These are phyloP conservation scores for Argyrosomus regius DNA, from an alignment of 2,797 vertebrate species.

Conservation along the genomic window DNA sequence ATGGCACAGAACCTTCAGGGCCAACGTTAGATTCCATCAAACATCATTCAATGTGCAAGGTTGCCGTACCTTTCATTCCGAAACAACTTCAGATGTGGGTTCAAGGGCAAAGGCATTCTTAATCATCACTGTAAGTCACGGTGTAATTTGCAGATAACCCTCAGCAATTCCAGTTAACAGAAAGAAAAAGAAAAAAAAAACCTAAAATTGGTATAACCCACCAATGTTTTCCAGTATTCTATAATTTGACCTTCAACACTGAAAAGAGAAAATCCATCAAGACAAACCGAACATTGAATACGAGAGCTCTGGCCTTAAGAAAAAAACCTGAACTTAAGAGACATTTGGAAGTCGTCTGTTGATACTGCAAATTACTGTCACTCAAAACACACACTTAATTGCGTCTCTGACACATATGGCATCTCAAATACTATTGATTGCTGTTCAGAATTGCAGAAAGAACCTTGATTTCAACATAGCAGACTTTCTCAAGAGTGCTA, in stretches of 20 bases:
- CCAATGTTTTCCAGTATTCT: neutral
- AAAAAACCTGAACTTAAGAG: conserved; percentile 17
- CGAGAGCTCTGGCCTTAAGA: conserved; percentile 10
- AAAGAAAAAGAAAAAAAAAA: neutral
- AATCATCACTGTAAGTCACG: conserved; percentile 1
- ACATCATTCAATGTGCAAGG: conserved; percentile 11
- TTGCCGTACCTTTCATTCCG: conserved; percentile 12
- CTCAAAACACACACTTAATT: conserved; percentile 64
- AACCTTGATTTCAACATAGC: conserved; percentile 66
- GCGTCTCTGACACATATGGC: conserved; percentile 67
- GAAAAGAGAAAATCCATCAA: neutral
- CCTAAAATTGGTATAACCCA: neutral
- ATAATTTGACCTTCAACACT: conserved; percentile 33
- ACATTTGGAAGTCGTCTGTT: conserved; percentile 49
- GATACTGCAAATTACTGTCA: conserved; percentile 43
- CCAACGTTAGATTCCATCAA: conserved; percentile 7
- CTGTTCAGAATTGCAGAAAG: conserved; percentile 61
- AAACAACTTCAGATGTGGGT: conserved; percentile 4
- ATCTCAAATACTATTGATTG: conserved; percentile 72
- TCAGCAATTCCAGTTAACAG: neutral
- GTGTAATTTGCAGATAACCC: conserved; percentile 4
- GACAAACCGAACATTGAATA: conserved; percentile 12
- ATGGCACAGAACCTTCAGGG: conserved; percentile 7
- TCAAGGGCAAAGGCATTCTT: conserved; percentile 28
- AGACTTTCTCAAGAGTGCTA: conserved; percentile 51